Evolutionary conservation across 1,140 invertebrate species (phyloP), one percentile per base, ranked within the genome.

Genomic region (Trachelipus rathkii): DNA sequence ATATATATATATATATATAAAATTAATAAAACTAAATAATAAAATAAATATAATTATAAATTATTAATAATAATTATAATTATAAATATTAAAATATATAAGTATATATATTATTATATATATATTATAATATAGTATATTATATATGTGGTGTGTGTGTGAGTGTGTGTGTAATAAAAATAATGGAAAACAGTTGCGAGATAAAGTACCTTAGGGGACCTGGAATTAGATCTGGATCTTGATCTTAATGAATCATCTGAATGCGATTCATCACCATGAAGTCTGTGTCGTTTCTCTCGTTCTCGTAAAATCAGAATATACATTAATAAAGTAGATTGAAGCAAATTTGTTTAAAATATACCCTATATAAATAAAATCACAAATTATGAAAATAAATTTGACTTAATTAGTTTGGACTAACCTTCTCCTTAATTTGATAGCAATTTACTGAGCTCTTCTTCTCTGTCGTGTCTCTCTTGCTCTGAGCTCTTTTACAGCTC

Each of bases 391-490:
- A 44, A 46, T n/a, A 10, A 50, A 0, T 19, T 44, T 5, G 13
- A n/a, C 19, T 68, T 69, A 44, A n/a, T 4, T 13, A 43, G n/a
- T 1, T 43, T 73, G 53, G 8, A 44, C 70, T 74, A 85, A 94
- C 93, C 91, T 92, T 86, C 92, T 87, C 8, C 94, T 87, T 70
- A 95, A 86, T 85, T 94, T 94, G 72, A 95, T 89, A 21, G 93
- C 93, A 86, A 95, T 89, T 84, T 95, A 24, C 93, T 85, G 84
- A 96, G 90, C 86, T 95, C 93, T 85, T 95, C 93, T 84, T 95
- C 93, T 45, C 95, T 87, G 79, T 94, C 92, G 83, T 93, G 90
- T 84, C 94, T 89, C 81, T 95, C 91, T 82, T 95, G 92, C 77
- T 93, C 91, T 85, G 93, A n/a, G n/a, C n/a, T n/a, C 91, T 82